Conservation (phyloP, 2,113 vertebrate genomes). For the Amphiprion ocellaris region DNA sequence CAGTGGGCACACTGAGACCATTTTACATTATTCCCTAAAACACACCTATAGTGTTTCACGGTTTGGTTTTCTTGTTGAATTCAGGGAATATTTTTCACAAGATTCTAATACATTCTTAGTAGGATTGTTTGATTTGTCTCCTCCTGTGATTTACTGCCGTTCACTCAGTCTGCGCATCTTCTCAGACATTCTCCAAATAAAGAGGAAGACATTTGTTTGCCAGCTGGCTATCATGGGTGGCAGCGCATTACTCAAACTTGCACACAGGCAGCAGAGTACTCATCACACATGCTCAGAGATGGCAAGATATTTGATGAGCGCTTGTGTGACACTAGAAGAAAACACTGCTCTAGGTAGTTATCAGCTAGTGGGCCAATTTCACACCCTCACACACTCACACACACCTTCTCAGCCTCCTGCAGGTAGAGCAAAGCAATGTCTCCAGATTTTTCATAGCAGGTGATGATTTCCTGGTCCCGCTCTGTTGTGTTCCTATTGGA, state of each 20-base stretch:
- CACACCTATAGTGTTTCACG: not conserved
- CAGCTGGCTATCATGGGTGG: conserved; percentile 37
- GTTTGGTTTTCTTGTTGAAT: not conserved
- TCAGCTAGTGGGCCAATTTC: not conserved
- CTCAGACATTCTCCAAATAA: conserved; percentile 28
- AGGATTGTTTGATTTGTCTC: conserved; percentile 10
- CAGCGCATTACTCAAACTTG: conserved; percentile 31
- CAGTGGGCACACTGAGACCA: not conserved
- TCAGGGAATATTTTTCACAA: not conserved
- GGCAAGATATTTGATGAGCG: conserved; percentile 2
- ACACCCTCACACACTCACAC: conserved; percentile 21
- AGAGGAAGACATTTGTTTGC: conserved; percentile 37
- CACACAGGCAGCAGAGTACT: conserved; percentile 43
- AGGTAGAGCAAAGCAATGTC: conserved; percentile 97
- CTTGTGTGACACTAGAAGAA: not conserved
- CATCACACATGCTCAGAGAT: conserved; percentile 39
- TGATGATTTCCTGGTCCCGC: conserved; percentile 94
- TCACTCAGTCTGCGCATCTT: not conserved
- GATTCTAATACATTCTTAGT: not conserved
- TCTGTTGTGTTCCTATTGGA: conserved; percentile 85
- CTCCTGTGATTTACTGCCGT: conserved; percentile 13
- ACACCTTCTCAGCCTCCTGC: conserved; percentile 97
- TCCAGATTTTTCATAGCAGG: conserved; percentile 97
- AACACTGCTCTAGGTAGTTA: not conserved
- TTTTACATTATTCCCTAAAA: not conserved